A percentile compares a stretch with the other conserved stretches of the same genome.
phyloP scores from a whole-genome alignment of 2,888 invertebrate genomes.

The Erebia epiphron region DNA sequence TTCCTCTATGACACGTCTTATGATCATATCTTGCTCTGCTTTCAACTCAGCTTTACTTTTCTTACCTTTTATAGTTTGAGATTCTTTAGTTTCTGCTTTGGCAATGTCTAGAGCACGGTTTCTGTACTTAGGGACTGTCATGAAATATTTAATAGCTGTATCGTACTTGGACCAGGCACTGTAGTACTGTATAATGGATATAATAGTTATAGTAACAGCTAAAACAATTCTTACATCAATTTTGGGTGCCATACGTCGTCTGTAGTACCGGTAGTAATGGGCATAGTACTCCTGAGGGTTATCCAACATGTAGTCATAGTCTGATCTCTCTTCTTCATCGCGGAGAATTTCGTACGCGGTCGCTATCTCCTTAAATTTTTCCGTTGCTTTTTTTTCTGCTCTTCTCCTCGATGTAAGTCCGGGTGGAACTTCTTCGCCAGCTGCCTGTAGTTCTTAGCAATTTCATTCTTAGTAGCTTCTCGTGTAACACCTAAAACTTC shows the following conservation, averaged over 20 bases:
- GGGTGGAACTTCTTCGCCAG: conserved; percentile 94
- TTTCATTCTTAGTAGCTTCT: conserved; percentile 89
- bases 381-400: conserved; percentile 88
- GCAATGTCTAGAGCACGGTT: conserved; percentile 89
- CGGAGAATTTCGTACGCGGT: conserved; percentile 93
- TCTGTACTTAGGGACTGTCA: conserved; percentile 94
- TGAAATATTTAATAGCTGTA: conserved; percentile 93
- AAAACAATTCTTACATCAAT: conserved; percentile 95
- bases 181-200: conserved; percentile 93
- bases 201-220: conserved; percentile 91
- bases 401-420: conserved; percentile 89
- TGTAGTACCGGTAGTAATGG: conserved; percentile 95
- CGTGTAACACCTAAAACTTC: conserved; percentile 91
- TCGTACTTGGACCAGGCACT: conserved; percentile 91
- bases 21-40: conserved; percentile 90
- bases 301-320: conserved; percentile 98
- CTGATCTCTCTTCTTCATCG: conserved; percentile 93
- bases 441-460: conserved; percentile 90
- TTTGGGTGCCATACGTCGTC: conserved; percentile 93
- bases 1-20: conserved; percentile 92
- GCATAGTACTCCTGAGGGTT: conserved; percentile 96
- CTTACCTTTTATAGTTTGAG: conserved; percentile 80
- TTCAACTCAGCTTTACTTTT: conserved; percentile 85
- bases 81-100: conserved; percentile 82
- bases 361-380: conserved; percentile 89